Base-by-base conservation (phyloP, 2,797 vertebrate genomes). In the Lithobates sylvaticus region DNA sequence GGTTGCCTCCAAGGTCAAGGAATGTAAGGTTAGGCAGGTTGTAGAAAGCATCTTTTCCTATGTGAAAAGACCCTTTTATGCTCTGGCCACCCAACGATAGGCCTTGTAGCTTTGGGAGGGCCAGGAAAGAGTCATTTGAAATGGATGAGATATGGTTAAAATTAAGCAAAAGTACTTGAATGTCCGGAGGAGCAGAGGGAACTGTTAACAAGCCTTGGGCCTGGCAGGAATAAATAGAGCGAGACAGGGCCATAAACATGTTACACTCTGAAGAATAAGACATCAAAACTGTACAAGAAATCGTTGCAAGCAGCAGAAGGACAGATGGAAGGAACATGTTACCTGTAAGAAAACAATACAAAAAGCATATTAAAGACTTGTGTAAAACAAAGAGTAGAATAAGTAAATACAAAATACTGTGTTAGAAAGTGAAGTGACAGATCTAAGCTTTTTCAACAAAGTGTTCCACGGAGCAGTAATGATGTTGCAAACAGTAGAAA, bases 1-100 rank as follows among this genome's bases (percentile, higher is more conserved):
- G 5, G 36, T 90, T 91, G 32, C 90, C 85, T 1, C 90, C 90
- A 8, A 91, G 84, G 26, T 91, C 90, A 36, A 91, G 89, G 26
- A 70, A 72, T 0, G 16, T 89, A 58, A 91, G 58, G 58, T 77
- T 77, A 18, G 88, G 9, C 15, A 88, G 58, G 0, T 89, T 85
- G 8, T 39, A n/a, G 42, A 91, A 91, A n/a, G 89, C 88, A 58
- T 21, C 73, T 39, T 83, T 69, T 2, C 75, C 88, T 3, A 91
- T 70, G 10, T 27, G 65, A n/a, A 90, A 73, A 6, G 84, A 18
- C 1, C 58, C 71, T 27, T 58, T 34, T 0, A 32, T 36, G 36
- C 8, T 1, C 39, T 91, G 90, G 3, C 2, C 68, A 13, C 88
- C 89, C 9, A 91, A 71, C 0, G 47, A 73, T 1, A 91, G 78